Base-by-base conservation (phyloP, 2,113 vertebrate genomes). In the Pelobates fuscus region DNA sequence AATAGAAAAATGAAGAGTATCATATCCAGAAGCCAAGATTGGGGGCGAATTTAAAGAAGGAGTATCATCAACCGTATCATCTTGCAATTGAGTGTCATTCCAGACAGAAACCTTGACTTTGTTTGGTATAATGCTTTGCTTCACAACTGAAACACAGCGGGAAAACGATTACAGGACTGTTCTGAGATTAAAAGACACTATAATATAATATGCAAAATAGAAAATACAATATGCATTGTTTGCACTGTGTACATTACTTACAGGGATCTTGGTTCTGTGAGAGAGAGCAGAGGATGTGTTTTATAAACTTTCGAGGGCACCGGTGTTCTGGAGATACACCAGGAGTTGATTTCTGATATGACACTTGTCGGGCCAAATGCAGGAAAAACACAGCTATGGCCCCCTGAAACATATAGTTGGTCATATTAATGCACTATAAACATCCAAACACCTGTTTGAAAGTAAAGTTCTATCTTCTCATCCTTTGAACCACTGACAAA, bases 281-380 rank as follows among this genome's bases (percentile, higher is more conserved):
- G 88, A 82, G 46, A 84, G 68, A 44, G 41, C 83, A 67, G 85
- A 91, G 67, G 85, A 86, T 77, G 83, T 89, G 43, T 76, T 89
- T 14, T 69, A 82, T 32, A 25, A 37, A 27, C 8, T 49, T 32
- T 2, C 70, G 37, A 17, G 25, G 77, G 3, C 26, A 61, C n/a
- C 57, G 52, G 43, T 77, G 82, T 2, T 81, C 73, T 73, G 21
- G 79, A 5, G 79, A 69, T 2, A 87, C 78, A 2, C 23, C 67
- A n/a, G 77, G 62, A 1, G 83, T 80, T 7, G 86, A 86, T 15
- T 89, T 82, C 74, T 77, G 83, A 5, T 85, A 89, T 77, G 91
- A 91, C 78, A 91, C 81, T 78, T 81, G 88, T 73, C 82, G 87
- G 81, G 88, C 92, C 71, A 92, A 54, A 79, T 94, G 91, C 86